Conservation (phyloP, 2,888 invertebrate genomes). For the Brachyptera risi region DNA sequence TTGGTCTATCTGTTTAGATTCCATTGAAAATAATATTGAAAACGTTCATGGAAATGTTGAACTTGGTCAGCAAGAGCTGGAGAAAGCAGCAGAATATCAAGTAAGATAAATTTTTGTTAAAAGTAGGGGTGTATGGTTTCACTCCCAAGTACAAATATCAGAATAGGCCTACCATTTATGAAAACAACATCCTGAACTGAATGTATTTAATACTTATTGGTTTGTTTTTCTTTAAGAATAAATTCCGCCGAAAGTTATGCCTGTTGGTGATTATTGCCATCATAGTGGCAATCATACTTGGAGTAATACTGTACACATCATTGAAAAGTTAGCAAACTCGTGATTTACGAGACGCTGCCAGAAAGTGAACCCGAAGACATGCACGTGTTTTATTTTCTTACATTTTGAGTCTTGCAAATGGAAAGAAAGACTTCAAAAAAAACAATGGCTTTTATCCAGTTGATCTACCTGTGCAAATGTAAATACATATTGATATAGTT, state of each 20-base stretch:
- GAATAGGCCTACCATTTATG: neutral
- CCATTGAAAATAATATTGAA: conserved; percentile 79
- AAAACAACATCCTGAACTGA: too few relatives aligned
- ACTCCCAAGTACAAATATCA: neutral
- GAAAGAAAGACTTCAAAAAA: too few relatives aligned
- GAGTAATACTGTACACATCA: conserved; percentile 57
- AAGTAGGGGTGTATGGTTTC: too few relatives aligned
- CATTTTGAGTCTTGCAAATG: too few relatives aligned
- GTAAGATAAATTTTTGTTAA: conserved; percentile 42
- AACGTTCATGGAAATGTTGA: conserved; percentile 70
- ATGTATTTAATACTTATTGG: neutral
- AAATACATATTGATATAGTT: too few relatives aligned
- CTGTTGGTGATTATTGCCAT: conserved; percentile 63
- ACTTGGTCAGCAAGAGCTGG: conserved; percentile 69
- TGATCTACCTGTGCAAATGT: too few relatives aligned
- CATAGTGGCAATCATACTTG: conserved; percentile 62
- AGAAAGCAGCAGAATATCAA: conserved; percentile 78
- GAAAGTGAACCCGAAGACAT: too few relatives aligned
- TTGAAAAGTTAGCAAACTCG: conserved; percentile 31
- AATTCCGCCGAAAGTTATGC: conserved; percentile 69
- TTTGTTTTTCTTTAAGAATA: conserved; percentile 39
- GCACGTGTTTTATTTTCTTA: too few relatives aligned
- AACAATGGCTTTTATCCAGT: too few relatives aligned
- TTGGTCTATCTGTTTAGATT: conserved; percentile 53
- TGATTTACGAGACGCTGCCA: too few relatives aligned